Evolutionary conservation across 2,888 invertebrate species (phyloP).

Genomic region (Heteromurus nitidus): DNA sequence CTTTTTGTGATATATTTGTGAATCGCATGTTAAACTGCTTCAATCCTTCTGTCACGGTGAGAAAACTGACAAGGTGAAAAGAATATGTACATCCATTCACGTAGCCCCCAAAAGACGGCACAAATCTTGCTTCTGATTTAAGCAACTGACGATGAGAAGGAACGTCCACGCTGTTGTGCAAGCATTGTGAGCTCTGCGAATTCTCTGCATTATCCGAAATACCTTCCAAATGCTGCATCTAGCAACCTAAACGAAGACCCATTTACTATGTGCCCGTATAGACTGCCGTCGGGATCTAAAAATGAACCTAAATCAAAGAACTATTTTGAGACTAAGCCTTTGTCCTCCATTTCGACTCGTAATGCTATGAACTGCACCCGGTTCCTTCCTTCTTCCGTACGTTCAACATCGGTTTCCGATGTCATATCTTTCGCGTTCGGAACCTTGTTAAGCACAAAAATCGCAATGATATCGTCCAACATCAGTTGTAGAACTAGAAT

Average conservation of each 20-base stretch:
- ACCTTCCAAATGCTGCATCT: too few relatives aligned
- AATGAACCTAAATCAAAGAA: slow-evolving; percentile 71
- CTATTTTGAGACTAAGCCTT: slow-evolving; percentile 72
- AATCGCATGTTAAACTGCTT: slow-evolving; percentile 14
- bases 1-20: neutral
- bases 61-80: slow-evolving; percentile 29
- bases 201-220: neutral
- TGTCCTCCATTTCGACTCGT: slow-evolving; percentile 68
- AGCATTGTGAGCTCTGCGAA: too few relatives aligned
- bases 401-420: too few relatives aligned
- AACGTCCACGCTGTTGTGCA: too few relatives aligned
- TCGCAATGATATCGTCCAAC: too few relatives aligned
- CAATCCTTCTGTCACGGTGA: slow-evolving; percentile 23
- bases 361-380: slow-evolving; percentile 56
- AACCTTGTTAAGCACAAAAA: too few relatives aligned
- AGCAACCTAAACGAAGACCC: too few relatives aligned
- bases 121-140: too few relatives aligned
- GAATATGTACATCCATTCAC: slow-evolving; percentile 5
- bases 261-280: too few relatives aligned
- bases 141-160: too few relatives aligned
- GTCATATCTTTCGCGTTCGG: too few relatives aligned
- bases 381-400: slow-evolving; percentile 42
- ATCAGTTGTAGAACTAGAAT: too few relatives aligned
- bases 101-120: slow-evolving; percentile 5
- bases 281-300: slow-evolving; percentile 72